Base-by-base conservation (phyloP, 2,113 vertebrate genomes). In the Cervus canadensis region DNA sequence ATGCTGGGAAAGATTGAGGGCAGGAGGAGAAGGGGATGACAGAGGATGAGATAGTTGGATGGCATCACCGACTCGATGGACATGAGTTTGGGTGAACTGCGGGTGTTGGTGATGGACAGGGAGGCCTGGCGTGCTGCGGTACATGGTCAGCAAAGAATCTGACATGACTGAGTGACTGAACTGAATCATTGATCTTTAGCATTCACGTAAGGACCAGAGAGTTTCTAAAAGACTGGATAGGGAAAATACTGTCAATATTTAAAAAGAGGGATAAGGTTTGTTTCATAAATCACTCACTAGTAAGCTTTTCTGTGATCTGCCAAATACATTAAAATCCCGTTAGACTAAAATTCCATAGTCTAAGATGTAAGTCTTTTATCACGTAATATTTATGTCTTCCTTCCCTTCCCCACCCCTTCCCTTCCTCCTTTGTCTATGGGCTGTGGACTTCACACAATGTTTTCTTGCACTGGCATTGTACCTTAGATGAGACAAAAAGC, bases 171-270 rank as follows among this genome's bases (percentile, higher is more conserved):
- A 71, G 9, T 2, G 19, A 71, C n/a, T 71, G 64, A 71, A 36
- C 9, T 36, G 64, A 81, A 60, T 13, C 74, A 86, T 76, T 86
- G 89, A 89, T 93, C 59, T 83, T 62, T 91, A 45, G 82, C 14
- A 19, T 54, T 86, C 79, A n/a, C 43, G 15, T 76, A 64, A 92
- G 36, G 56, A 84, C 14, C 62, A 96, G 94, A 97, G 50, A 82
- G 30, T 19, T 91, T 82, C 83, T 83, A 54, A 60, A 91, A 92
- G 84, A 83, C 76, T 84, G 33, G 56, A 23, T 33, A 82, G 71
- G 15, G 36, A 28, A 89, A 48, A 87, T 62, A 67, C 60, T 56
- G 92, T 94, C n/a, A 97, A 89, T 94, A 97, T 83, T 87, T 97
- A 86, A 86, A 91, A 91, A 71, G 21, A 48, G 2, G 7, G 64